Evolutionary conservation across 2,888 invertebrate species (phyloP).

Genomic region (Agonum fuliginosum): DNA sequence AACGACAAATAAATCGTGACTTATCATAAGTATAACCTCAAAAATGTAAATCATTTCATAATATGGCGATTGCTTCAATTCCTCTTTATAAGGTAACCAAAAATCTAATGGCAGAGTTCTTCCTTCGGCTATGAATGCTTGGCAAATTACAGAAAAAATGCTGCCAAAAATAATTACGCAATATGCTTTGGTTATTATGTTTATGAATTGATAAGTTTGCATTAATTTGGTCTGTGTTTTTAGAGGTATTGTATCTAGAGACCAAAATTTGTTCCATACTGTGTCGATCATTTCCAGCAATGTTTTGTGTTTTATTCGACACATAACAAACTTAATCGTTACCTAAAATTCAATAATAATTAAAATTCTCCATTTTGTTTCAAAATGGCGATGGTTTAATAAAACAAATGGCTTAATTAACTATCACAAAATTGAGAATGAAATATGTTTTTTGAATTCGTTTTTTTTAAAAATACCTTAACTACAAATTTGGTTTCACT

Average conservation of each 20-base stretch:
- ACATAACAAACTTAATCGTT: slow-evolving; percentile 19
- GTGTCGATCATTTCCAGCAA: slow-evolving; percentile 2
- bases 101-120: not conserved
- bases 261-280: slow-evolving; percentile 29
- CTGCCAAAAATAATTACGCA: not conserved
- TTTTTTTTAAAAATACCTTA: too few species aligned
- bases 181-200: not conserved
- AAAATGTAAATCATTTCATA: slow-evolving; percentile 11
- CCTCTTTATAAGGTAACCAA: slow-evolving; percentile 14
- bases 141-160: not conserved
- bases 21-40: not conserved
- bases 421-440: too few species aligned
- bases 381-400: not conserved
- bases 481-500: too few species aligned
- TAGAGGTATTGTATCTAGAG: not conserved
- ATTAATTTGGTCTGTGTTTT: not conserved
- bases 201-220: not conserved
- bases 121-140: not conserved
- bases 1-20: slow-evolving; percentile 3
- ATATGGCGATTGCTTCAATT: slow-evolving; percentile 5
- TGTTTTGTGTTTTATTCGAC: slow-evolving; percentile 6
- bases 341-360: not conserved
- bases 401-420: too few species aligned
- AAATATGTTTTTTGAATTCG: too few species aligned
- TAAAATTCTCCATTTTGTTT: not conserved